Evolutionary conservation across 2,797 vertebrate genomes (phyloP), one percentile per base, ranked within the genome.

Genomic region (Anomalospiza imberbis): DNA sequence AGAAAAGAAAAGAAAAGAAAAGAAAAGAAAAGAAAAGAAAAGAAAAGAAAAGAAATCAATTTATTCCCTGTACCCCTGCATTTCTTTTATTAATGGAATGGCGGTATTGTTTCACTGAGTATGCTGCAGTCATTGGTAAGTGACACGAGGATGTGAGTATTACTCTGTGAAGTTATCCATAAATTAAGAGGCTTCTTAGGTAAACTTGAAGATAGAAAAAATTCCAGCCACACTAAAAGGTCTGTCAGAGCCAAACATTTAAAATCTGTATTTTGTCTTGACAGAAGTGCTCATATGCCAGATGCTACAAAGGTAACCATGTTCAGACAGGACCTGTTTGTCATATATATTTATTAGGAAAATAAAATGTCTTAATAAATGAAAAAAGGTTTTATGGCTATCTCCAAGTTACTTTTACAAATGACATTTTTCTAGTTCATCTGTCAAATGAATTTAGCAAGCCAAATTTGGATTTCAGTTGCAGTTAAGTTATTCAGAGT

Each of bases 21-120:
- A 28, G 19, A 16, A 2, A 21, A n/a, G 17, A 21, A 3, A 20
- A 15, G 1, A 5, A 6, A 31, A 22, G 6, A 12, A 3, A 40
- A 25, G 0, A 1, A 1, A 6, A 82, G 14, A 38, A 2, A 1
- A 17, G 22, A n/a, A 5, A 45, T 22, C 5, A 16, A 25, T 53
- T 70, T 32, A 3, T 89, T 42, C 40, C 73, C 34, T 63, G 7
- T 55, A 80, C 1, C 3, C 3, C 20, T 51, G 14, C 8, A 40
- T 60, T 77, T 58, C 28, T 61, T 85, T 9, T 55, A 77, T 66
- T 50, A 68, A 50, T 68, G 54, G 31, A 89, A 72, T 8, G 13
- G 5, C 9, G 75, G 13, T 6, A 34, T 74, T 54, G 44, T 75
- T 86, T 89, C 54, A 45, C n/a, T 14, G 25, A 47, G 17, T 47